phyloP scores from a whole-genome alignment of 2,797 vertebrate species.

The Phataginus tricuspis region DNA sequence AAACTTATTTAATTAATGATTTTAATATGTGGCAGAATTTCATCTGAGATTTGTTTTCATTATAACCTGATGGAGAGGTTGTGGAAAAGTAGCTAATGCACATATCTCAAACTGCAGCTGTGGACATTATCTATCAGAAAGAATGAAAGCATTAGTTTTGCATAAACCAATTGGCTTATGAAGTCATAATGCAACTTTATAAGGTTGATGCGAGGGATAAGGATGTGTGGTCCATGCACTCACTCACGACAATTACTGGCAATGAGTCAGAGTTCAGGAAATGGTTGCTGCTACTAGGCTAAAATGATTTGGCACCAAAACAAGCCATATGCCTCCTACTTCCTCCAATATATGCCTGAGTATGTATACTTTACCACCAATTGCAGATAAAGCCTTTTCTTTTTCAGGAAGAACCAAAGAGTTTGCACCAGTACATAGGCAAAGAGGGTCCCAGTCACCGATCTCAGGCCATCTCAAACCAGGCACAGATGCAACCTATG shows the following conservation, averaged over 20 bases:
- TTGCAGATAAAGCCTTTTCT: background rate
- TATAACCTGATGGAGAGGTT: background rate
- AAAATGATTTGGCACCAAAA: background rate
- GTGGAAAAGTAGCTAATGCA: background rate
- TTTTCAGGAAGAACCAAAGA: background rate
- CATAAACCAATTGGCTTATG: background rate
- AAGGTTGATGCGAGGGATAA: background rate
- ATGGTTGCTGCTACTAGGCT: background rate
- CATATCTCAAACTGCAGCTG: background rate
- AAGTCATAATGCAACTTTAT: background rate
- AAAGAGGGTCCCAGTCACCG: background rate
- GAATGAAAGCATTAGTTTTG: background rate
- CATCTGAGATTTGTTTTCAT: background rate
- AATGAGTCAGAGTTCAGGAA: background rate
- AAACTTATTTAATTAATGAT: background rate
- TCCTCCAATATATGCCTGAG: background rate
- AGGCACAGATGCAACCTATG: accelerated
- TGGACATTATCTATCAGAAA: background rate
- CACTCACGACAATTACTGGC: background rate
- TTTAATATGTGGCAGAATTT: background rate
- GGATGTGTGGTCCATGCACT: background rate
- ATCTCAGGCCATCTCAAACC: no score
- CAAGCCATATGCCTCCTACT: background rate
- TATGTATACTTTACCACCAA: background rate
- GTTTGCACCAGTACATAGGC: background rate